Evolutionary conservation across 2,797 vertebrate genomes (phyloP).

Genomic region (Acrossocheilus fasciatus): DNA sequence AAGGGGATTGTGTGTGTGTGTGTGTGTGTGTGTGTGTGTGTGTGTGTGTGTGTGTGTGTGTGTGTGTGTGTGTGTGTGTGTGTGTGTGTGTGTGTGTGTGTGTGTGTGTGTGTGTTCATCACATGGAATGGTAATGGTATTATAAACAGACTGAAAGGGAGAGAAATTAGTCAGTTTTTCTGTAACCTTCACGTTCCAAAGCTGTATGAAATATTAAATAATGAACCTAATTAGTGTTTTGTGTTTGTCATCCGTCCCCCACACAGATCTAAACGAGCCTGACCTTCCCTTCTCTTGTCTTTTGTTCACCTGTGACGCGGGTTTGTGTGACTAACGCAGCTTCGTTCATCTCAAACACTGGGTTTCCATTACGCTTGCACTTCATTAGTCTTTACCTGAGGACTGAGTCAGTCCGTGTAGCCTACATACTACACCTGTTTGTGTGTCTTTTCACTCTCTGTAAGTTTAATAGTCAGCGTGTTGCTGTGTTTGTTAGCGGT

Average conservation of each 20-base stretch:
- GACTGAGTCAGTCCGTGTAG: neutral
- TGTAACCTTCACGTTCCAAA: neutral
- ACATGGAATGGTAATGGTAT: neutral
- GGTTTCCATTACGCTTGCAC: neutral
- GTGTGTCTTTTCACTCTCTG: no score
- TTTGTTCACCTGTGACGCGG: neutral
- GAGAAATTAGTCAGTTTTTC: neutral
- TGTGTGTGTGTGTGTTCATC: no score
- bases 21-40: neutral
- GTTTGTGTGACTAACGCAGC: conserved; percentile 1
- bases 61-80: neutral
- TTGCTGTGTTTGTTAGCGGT: neutral
- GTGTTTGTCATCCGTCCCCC: neutral
- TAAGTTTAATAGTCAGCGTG: neutral
- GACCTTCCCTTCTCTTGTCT: neutral
- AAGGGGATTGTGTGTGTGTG: neutral
- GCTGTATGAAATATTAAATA: neutral
- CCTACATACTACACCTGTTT: neutral
- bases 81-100: no score
- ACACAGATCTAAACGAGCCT: neutral
- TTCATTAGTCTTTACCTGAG: conserved; percentile 3
- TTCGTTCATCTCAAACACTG: neutral
- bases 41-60: no score
- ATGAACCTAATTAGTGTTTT: conserved; percentile 1
- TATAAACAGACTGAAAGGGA: neutral